Conservation (phyloP, 2,797 vertebrate genomes). For the Eidolon dupreanum region DNA sequence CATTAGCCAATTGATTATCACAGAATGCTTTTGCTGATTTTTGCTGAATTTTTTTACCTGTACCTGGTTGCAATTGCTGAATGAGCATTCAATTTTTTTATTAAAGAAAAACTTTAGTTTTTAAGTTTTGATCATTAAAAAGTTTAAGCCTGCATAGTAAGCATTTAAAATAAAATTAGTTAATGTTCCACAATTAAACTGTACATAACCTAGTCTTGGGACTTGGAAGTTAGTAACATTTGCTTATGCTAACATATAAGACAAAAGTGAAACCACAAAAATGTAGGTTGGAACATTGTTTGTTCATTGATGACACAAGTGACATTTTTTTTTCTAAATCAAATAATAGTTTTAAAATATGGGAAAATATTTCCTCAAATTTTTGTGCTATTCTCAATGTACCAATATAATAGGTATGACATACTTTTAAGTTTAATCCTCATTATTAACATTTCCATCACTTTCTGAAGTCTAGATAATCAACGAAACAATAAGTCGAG, state of each 20-base stretch:
- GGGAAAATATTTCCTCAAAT: not conserved
- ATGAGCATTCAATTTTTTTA: slow-evolving; percentile 71
- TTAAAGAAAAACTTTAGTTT: slow-evolving; percentile 91
- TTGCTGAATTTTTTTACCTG: slow-evolving; percentile 12
- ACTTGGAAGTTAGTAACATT: slow-evolving; percentile 77
- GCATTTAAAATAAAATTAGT: slow-evolving; percentile 92
- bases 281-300: not conserved
- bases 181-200: slow-evolving; percentile 93
- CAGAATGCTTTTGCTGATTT: not conserved
- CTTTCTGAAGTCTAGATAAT: not conserved
- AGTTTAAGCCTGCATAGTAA: slow-evolving; percentile 92
- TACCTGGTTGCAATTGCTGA: not conserved
- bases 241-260: not conserved
- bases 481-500: not conserved
- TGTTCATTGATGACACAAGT: not conserved
- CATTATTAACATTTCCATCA: not conserved
- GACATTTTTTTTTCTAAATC: not conserved
- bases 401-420: not conserved
- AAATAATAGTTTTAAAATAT: not conserved
- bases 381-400: not conserved
- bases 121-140: slow-evolving; percentile 91
- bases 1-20: not conserved
- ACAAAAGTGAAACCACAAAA: not conserved
- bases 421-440: not conserved
- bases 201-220: slow-evolving; percentile 88